Evolutionary conservation across 2,113 vertebrate genomes (phyloP).

Genomic region (Eulemur macaco): DNA sequence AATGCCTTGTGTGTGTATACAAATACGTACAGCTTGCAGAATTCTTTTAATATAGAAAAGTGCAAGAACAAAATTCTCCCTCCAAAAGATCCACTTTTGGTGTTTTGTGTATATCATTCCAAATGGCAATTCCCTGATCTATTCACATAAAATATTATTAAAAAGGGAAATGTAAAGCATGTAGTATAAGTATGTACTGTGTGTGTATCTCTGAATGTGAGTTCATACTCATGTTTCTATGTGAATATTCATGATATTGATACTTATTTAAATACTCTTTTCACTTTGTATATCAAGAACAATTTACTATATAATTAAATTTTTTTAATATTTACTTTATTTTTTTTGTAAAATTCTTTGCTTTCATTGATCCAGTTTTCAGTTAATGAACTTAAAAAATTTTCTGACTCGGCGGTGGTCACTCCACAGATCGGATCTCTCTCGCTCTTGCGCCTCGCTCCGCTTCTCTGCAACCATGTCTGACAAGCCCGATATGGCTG

Average conservation of each 20-base stretch:
- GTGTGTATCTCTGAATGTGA: background rate
- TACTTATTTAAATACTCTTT: background rate
- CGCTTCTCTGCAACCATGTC: background rate
- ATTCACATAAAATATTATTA: background rate
- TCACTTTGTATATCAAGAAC: background rate
- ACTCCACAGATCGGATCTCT: fast-evolving
- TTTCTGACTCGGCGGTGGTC: background rate
- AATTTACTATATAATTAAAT: background rate
- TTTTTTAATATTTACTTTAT: background rate
- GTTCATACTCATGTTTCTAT: background rate
- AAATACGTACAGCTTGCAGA: background rate
- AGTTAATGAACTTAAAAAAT: background rate
- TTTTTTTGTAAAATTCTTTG: background rate
- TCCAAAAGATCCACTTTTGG: background rate
- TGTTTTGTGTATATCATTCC: background rate
- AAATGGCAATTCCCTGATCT: background rate
- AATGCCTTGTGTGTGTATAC: background rate
- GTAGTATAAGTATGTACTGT: background rate
- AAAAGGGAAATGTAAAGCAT: background rate
- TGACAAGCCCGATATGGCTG: too few species aligned
- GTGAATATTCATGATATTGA: background rate
- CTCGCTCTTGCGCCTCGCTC: background rate
- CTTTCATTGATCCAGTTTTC: background rate
- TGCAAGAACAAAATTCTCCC: background rate
- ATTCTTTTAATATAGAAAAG: background rate